Base-by-base conservation (phyloP, 2,797 vertebrate genomes). In the Hapalemur alaotrensis region DNA sequence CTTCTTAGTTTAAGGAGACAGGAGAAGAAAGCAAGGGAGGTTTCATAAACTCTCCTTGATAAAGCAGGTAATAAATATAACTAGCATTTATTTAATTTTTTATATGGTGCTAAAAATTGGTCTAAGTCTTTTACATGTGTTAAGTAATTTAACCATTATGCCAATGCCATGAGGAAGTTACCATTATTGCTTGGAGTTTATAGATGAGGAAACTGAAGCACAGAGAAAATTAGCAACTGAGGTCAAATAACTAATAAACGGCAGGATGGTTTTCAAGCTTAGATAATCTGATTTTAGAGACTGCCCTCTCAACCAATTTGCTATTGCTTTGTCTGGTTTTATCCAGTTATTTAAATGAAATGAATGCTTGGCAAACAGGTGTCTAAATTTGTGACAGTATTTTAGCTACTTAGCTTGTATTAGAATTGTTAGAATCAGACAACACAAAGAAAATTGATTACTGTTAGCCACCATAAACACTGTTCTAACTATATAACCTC, bases 71-170 rank as follows among this genome's bases (percentile, higher is more conserved):
- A 35, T 95, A 79, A 89, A 61, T 79, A 85, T 75, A 69, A 52
- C 20, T 69, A 73, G 25, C 10, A 28, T 63, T 69, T 85, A 23
- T 95, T 93, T 88, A 48, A 83, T 54, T 85, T 91, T 93, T 91
- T 69, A 91, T 13, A 69, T 46, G 59, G 28, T 73, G 7, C 20
- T 30, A 89, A 46, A 22, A 83, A 75, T 80, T 81, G n/a, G 15
- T 81, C 7, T 63, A 72, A 69, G n/a, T 61, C 4, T 90, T 95
- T 84, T 43, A 30, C 15, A 83, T 4, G 20, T 75, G 50, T 67
- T 43, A 91, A 72, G 11, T 95, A 89, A 92, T 85, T 79, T 89
- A 72, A 82, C 59, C 11, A 72, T 87, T 25, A 78, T 67, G 41
- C 17, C 10, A 35, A 35, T 18, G 2, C 84, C 22, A 80, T 70